Percentiles rank a stretch among this genome's conserved stretches.
Conservation (phyloP, 2,888 invertebrate genomes). For the Epistrophe grossulariae region DNA sequence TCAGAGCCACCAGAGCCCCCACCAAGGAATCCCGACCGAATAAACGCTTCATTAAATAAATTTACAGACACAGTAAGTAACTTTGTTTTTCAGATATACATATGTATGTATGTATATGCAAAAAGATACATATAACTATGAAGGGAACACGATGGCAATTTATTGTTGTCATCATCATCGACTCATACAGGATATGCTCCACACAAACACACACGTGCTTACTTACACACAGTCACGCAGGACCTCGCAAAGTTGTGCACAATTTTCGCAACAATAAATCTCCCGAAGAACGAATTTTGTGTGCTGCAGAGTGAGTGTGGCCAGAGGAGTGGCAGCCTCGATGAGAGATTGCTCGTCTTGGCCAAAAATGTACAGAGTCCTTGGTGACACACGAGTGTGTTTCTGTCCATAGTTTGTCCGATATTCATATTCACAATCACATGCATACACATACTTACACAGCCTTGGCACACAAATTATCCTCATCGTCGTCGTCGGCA, state of each 20-base stretch:
- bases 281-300: conserved; percentile 32
- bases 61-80: conserved; percentile 83
- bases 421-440: conserved; percentile 5
- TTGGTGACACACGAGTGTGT: conserved; percentile 32
- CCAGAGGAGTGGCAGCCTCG: background rate
- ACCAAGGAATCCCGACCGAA: conserved; percentile 84
- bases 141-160: conserved; percentile 36
- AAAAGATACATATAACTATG: background rate
- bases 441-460: conserved; percentile 5
- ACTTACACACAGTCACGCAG: conserved; percentile 38
- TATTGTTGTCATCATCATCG: conserved; percentile 30
- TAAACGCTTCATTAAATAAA: conserved; percentile 84
- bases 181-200: conserved; percentile 29
- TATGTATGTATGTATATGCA: background rate
- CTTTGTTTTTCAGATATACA: background rate
- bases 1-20: conserved; percentile 84
- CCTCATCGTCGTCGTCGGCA: conserved; percentile 2
- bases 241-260: conserved; percentile 47
- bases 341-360: conserved; percentile 17
- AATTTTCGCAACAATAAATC: conserved; percentile 60
- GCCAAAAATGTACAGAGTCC: conserved; percentile 18
- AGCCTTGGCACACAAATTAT: conserved; percentile 65
- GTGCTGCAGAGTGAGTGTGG: background rate
- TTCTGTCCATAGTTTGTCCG: conserved; percentile 35
- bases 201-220: conserved; percentile 11